Percentiles rank a stretch among this genome's conserved stretches.
phyloP scores from a whole-genome alignment of 2,113 vertebrate species.

The Chelonoidis abingdonii region DNA sequence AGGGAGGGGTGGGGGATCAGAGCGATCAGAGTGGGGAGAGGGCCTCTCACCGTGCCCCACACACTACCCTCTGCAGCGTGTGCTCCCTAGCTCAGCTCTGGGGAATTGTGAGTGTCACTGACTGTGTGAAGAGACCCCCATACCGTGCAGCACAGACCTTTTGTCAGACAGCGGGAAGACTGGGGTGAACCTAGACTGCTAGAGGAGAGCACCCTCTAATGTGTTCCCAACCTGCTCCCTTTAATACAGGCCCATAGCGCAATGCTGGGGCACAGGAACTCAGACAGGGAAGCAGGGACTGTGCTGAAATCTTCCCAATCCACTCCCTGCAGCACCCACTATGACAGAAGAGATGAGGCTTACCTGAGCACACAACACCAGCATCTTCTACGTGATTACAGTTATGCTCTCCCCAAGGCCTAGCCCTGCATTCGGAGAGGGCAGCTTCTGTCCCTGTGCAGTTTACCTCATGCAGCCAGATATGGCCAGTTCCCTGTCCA shows the following conservation, averaged over 20 bases:
- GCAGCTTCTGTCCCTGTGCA: conserved; percentile 30
- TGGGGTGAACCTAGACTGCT: too few species aligned
- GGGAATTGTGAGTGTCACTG: not conserved
- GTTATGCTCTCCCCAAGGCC: conserved; percentile 29
- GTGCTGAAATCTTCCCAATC: not conserved
- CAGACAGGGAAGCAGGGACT: not conserved
- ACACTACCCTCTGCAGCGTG: not conserved
- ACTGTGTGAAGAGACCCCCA: accelerated
- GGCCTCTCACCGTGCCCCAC: not conserved
- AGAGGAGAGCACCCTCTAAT: not conserved
- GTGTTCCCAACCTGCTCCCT: not conserved
- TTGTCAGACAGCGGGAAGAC: not conserved
- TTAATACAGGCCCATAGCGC: too few species aligned
- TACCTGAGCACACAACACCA: conserved; percentile 3
- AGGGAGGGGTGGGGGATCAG: not conserved
- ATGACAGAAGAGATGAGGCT: accelerated
- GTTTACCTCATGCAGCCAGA: conserved; percentile 5
- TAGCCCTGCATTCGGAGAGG: conserved; percentile 32
- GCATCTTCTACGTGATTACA: conserved; percentile 43
- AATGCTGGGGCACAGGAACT: accelerated
- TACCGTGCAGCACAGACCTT: not conserved
- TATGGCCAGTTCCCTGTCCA: not conserved
- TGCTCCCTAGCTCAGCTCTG: not conserved
- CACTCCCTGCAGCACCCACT: not conserved
- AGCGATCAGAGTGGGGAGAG: not conserved